phyloP scores from a whole-genome alignment of 2,797 vertebrate genomes.

The Phataginus tricuspis region DNA sequence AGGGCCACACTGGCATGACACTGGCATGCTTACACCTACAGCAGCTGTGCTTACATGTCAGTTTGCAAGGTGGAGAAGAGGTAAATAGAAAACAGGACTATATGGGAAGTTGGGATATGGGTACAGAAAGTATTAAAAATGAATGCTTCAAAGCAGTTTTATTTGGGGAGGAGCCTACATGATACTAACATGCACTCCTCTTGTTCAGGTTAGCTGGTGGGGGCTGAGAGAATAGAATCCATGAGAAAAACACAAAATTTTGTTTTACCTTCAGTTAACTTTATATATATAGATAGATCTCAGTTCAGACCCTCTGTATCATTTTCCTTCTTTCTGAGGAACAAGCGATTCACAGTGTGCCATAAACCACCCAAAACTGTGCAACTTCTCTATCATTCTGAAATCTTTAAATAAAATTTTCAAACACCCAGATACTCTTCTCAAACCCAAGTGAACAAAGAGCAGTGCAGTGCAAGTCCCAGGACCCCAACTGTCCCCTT shows the following conservation, averaged over 20 bases:
- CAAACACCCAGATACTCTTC: too few species aligned
- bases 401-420: too few species aligned
- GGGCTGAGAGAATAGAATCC: background rate
- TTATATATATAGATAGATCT: background rate
- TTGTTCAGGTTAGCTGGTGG: background rate
- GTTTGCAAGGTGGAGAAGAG: background rate
- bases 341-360: too few species aligned
- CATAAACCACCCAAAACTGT: too few species aligned
- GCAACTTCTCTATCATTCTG: too few species aligned
- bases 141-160: background rate
- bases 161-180: background rate
- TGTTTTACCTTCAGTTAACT: background rate
- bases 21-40: background rate
- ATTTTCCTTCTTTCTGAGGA: background rate
- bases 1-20: background rate
- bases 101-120: background rate
- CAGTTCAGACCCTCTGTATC: background rate
- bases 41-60: background rate
- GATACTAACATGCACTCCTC: too few species aligned
- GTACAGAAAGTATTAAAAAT: background rate
- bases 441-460: too few species aligned
- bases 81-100: background rate
- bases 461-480: too few species aligned
- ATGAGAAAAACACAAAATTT: background rate
- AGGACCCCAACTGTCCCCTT: too few species aligned